Base-by-base conservation (phyloP, 2,113 vertebrate genomes). In the Pangasianodon hypophthalmus region DNA sequence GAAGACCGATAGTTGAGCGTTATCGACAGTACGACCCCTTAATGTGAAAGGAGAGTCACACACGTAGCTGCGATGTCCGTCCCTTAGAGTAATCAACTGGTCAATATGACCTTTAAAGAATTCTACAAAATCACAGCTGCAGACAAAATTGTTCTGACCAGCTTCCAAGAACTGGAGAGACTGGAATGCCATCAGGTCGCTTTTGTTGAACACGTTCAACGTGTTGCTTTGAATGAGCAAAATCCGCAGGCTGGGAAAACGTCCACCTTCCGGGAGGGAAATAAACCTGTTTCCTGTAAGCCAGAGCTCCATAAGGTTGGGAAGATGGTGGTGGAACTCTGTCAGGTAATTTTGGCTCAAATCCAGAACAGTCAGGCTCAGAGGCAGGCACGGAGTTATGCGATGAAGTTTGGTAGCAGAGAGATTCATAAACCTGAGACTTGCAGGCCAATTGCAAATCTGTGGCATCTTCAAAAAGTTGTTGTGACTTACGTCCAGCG, bases 241-340 rank as follows among this genome's bases (percentile, higher is more conserved):
- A 8, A 90, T 89, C 19, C 91, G 91, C n/a, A 98, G 88, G 37
- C n/a, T 94, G 0, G 96, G 96, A 52, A 97, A 82, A 21, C 52
- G 73, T 11, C 77, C 6, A 0, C 95, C 96, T 1, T 87, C 91
- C 0, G 97, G 97, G 10, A 99, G 92, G 0, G 73, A 90, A 87
- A 93, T 94, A 89, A 99, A 88, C 88, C 97, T 97, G 93, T 99
- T 99, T 82, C 95, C 95, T 9, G 96, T 93, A 3, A 99, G 95
- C 89, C 97, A 92, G 60, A 99, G 97, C 92, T 97, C 97, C 86
- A 79, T 95, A 11, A 99, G 96, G 3, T 13, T 2, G 0, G 96
- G 96, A 4, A 98, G 94, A 0, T 1, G 2, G 88, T 96, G 46
- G 0, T 29, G 46, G 94, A 98, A 97, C 1, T 73, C 89, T 4